phyloP scores from a whole-genome alignment of 2,113 vertebrate species.

The Meles meles region DNA sequence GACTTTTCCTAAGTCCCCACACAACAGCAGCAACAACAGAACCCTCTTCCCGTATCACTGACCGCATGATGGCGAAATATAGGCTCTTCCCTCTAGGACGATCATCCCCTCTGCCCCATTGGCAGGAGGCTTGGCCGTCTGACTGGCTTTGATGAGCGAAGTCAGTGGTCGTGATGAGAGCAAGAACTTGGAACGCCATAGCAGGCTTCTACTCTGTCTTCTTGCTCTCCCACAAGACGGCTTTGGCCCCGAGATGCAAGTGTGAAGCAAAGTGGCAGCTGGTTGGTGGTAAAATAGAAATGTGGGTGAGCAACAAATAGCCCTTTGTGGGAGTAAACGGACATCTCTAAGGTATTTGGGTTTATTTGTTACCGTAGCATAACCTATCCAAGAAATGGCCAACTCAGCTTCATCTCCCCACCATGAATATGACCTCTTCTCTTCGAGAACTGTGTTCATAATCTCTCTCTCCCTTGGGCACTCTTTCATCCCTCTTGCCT shows the following conservation, averaged over 20 bases:
- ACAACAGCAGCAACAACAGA: background rate
- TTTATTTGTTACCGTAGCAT: background rate
- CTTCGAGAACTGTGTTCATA: background rate
- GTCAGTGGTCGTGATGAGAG: too few relatives aligned
- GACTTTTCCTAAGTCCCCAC: background rate
- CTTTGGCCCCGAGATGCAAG: background rate
- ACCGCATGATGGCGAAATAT: background rate
- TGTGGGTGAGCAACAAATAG: background rate
- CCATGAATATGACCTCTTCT: background rate
- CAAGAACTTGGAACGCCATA: background rate
- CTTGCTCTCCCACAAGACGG: background rate
- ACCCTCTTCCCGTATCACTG: background rate
- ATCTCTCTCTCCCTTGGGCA: background rate
- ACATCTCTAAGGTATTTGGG: background rate
- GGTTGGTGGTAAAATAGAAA: background rate
- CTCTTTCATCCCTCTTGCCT: background rate
- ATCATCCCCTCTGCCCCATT: background rate
- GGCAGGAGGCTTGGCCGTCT: background rate
- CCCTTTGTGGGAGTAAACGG: background rate
- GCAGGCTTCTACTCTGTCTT: background rate
- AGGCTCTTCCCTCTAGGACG: background rate
- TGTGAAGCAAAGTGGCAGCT: background rate
- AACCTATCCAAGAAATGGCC: background rate
- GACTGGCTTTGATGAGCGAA: background rate
- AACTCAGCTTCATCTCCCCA: background rate